These are phyloP conservation scores for Subanguina moxae DNA, from an alignment of 1,140 invertebrate species.

Conservation along the genomic window DNA sequence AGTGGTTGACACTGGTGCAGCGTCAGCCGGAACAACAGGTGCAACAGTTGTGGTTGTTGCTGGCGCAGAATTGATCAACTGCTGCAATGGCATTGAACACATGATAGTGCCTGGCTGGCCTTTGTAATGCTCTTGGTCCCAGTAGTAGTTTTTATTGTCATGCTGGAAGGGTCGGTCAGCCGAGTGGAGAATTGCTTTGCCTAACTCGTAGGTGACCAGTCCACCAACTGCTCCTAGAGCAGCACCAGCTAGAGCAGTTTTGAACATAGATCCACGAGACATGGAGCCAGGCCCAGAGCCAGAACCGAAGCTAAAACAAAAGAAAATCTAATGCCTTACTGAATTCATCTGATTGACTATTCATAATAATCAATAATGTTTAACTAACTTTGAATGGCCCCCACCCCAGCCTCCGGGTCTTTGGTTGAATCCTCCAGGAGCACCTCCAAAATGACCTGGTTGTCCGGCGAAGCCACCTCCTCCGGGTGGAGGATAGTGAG, in stretches of 20 bases:
- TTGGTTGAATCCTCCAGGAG: not conserved
- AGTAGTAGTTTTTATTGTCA: slow-evolving; percentile 34
- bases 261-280: slow-evolving; percentile 24
- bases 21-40: slow-evolving; percentile 7
- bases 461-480: not conserved
- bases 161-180: slow-evolving; percentile 21
- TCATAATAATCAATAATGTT: not conserved
- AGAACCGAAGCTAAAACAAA: slow-evolving; percentile 16
- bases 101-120: slow-evolving; percentile 14
- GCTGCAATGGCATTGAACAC: slow-evolving; percentile 24
- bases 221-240: slow-evolving; percentile 31
- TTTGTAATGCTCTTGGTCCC: slow-evolving; percentile 25
- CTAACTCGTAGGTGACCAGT: slow-evolving; percentile 27
- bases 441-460: slow-evolving; percentile 1
- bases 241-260: slow-evolving; percentile 28
- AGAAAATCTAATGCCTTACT: not conserved
- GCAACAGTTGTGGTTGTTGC: slow-evolving; percentile 5
- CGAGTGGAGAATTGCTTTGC: slow-evolving; percentile 30
- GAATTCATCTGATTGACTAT: not conserved
- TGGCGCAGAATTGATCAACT: slow-evolving; percentile 18
- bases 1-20: slow-evolving; percentile 13
- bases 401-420: not conserved
- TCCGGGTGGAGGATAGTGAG: not conserved
- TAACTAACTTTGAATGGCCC: not conserved
- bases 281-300: slow-evolving; percentile 28